Evolutionary conservation across 2,888 invertebrate genomes (phyloP), one percentile per base, ranked within the genome.

Genomic region (Congeria kusceri): DNA sequence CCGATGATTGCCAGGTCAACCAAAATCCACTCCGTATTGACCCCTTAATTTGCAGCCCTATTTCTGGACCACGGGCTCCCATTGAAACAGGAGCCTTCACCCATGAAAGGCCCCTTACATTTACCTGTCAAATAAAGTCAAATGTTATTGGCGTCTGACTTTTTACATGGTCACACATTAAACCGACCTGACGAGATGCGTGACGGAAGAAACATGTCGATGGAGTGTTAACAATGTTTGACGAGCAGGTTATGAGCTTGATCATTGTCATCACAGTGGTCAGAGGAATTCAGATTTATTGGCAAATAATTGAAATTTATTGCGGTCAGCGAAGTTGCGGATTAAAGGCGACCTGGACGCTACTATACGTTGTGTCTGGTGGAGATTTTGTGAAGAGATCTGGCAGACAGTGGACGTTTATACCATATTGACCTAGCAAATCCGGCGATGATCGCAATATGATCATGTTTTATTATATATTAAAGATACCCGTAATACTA

Each of bases 151-250:
- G 28, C 20, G 27, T 28, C 39, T 28, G 58, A 58, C 29, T 70
- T 61, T 32, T 49, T 61, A 59, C 61, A 61, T 39, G 69, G 61
- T 61, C 69, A 25, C 69, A 70, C 69, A 49, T 58, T 53, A 62
- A 70, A 70, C 47, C 62, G 46, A 46, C 25, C 49, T 20, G 15
- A 56, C 9, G 56, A 56, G 64, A 64, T 56, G 27, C 44, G 23
- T 20, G 44, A 28, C 23, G 32, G 65, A 70, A 65, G 49, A 65
- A 47, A 56, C 58, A 57, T 29, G 69, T 69, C 57, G 76, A 23
- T 69, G 76, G 69, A 53, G 69, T 64, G 69, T 65, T 68, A 59
- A 62, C 53, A 58, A 46, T 76, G 58, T 76, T 75, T 75, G 68
- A 28, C 32, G 46, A 70, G 27, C 69, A 49, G 47, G 32, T 62